A percentile compares a stretch with the other conserved stretches of the same genome.
These are phyloP conservation scores for Nephrotoma flavescens DNA, from an alignment of 2,888 invertebrate species.

Conservation along the genomic window DNA sequence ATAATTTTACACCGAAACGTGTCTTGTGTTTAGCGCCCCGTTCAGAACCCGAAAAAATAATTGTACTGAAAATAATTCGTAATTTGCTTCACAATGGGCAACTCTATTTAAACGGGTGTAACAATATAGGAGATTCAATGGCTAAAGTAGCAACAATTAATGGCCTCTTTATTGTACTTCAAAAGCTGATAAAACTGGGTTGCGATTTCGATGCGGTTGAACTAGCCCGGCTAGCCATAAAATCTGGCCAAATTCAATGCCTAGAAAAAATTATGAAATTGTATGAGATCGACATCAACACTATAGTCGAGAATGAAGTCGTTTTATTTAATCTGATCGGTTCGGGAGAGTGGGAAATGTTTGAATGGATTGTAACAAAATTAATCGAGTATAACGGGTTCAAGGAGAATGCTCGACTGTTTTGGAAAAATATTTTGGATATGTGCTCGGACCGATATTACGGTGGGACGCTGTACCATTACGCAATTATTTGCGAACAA, in stretches of 20 bases:
- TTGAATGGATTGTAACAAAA: neutral
- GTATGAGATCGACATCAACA: neutral
- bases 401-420: neutral
- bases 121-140: neutral
- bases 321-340: neutral
- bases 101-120: neutral
- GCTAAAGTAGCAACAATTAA: neutral
- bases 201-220: neutral
- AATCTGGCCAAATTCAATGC: neutral
- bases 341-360: neutral
- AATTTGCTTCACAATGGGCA: neutral
- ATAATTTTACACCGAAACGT: neutral
- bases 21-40: neutral
- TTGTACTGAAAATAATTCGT: neutral
- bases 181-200: neutral
- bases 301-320: neutral
- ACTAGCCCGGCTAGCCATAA: neutral
- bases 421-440: neutral
- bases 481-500: neutral
- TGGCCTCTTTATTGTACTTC: neutral
- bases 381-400: neutral
- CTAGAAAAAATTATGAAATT: neutral
- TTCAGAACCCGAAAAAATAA: neutral
- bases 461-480: neutral
- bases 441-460: neutral